Percentiles rank a stretch among this genome's conserved stretches.
Conservation (phyloP, 2,797 vertebrate species). For the Leuciscus waleckii region DNA sequence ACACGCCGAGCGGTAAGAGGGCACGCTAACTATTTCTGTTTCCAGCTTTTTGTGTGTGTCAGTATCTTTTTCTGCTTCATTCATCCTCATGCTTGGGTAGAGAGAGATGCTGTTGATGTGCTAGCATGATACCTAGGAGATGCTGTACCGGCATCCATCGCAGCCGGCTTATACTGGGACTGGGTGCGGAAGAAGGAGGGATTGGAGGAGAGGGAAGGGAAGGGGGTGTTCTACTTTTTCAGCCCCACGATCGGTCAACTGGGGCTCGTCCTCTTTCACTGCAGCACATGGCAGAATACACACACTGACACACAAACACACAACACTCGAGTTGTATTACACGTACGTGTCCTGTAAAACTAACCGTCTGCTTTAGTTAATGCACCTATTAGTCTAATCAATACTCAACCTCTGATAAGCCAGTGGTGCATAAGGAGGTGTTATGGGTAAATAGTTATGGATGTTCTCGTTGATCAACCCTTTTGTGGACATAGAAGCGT, state of each 20-base stretch:
- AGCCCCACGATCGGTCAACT: slow-evolving; percentile 62
- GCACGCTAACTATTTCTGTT: slow-evolving; percentile 46
- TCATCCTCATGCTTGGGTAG: background rate
- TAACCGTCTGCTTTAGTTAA: slow-evolving; percentile 50
- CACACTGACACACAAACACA: slow-evolving; percentile 21
- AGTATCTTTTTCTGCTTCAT: slow-evolving; percentile 29
- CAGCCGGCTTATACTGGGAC: slow-evolving; percentile 36
- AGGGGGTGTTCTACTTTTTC: slow-evolving; percentile 54
- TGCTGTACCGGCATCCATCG: slow-evolving; percentile 54
- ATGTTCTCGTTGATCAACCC: background rate
- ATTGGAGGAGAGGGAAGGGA: slow-evolving; percentile 41
- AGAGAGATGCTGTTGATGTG: slow-evolving; percentile 9
- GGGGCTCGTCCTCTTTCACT: slow-evolving; percentile 73
- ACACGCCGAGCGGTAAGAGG: slow-evolving; percentile 77
- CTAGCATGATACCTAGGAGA: slow-evolving; percentile 29
- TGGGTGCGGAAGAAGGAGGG: slow-evolving; percentile 43
- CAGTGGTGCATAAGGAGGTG: background rate
- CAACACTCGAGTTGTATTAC: slow-evolving; percentile 2
- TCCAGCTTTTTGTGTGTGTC: slow-evolving; percentile 28
- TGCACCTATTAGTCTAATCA: background rate
- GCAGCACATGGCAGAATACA: slow-evolving; percentile 67
- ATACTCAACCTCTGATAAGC: slow-evolving; percentile 18
- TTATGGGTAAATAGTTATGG: slow-evolving; percentile 3
- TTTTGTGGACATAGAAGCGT: background rate
- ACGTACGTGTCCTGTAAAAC: slow-evolving; percentile 39